Evolutionary conservation across 1,140 invertebrate genomes (phyloP).

Genomic region (Musca domestica): DNA sequence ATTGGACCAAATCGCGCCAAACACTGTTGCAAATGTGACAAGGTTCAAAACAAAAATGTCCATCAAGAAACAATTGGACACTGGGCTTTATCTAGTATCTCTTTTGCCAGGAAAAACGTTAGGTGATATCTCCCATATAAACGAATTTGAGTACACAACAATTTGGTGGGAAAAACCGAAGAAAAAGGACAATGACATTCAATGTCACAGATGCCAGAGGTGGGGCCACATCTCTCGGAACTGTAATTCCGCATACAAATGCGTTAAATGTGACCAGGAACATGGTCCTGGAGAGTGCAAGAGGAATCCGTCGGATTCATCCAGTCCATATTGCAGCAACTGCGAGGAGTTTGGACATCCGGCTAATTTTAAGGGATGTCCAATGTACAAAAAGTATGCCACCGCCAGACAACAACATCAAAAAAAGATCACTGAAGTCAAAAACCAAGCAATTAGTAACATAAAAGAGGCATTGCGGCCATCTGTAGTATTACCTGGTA

Average conservation of each 20-base stretch:
- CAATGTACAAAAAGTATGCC: no score
- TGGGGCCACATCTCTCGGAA: background rate
- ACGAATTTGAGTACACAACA: background rate
- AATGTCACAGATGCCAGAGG: background rate
- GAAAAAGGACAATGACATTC: background rate
- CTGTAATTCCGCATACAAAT: background rate
- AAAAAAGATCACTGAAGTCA: no score
- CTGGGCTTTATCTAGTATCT: background rate
- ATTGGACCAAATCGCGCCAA: background rate
- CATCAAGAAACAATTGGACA: background rate
- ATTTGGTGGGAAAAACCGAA: background rate
- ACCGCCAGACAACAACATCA: no score
- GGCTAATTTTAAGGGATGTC: no score
- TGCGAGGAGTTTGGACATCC: no score
- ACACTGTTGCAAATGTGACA: background rate
- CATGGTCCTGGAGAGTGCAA: background rate
- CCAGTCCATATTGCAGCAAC: background rate
- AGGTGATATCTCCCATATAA: background rate
- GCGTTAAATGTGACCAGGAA: background rate
- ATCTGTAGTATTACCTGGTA: constrained; percentile 5
- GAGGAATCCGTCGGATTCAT: background rate
- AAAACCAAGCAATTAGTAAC: no score
- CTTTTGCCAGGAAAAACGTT: background rate
- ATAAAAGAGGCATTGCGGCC: no score
- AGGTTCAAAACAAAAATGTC: background rate